phyloP scores from a whole-genome alignment of 2,888 invertebrate species.

The Chaetogeoica ovagalla region DNA sequence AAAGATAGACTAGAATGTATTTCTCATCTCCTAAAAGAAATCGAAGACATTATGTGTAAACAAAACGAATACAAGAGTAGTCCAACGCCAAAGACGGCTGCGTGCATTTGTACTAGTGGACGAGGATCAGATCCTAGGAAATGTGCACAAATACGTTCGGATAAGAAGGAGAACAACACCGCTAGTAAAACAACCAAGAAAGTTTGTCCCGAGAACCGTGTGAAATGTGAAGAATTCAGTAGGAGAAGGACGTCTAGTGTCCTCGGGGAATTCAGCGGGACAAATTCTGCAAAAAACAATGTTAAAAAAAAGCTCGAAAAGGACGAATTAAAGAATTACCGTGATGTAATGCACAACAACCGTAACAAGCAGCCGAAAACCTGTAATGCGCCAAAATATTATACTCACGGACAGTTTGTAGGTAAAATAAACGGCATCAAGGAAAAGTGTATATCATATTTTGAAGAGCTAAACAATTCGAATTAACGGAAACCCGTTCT shows the following conservation, averaged over 20 bases:
- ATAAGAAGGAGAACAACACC: background rate
- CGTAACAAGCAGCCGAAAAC: background rate
- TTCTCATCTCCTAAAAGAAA: background rate
- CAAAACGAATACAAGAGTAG: background rate
- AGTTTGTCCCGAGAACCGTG: background rate
- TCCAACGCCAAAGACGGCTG: background rate
- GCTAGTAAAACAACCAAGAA: background rate
- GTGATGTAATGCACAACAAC: too few relatives aligned
- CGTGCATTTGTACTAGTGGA: background rate
- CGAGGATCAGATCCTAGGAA: background rate
- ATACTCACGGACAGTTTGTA: background rate
- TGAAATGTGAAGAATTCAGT: background rate
- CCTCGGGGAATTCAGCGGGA: background rate
- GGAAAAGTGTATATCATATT: background rate
- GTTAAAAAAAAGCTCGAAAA: background rate
- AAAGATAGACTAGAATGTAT: background rate
- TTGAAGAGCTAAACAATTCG: background rate
- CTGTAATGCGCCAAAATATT: background rate
- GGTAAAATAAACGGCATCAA: background rate
- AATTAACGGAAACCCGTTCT: too few relatives aligned
- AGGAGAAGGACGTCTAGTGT: too few relatives aligned
- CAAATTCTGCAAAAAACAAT: background rate
- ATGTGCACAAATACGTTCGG: background rate
- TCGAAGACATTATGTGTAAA: conserved; percentile 1
- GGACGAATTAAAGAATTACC: background rate